phyloP scores from a whole-genome alignment of 2,888 invertebrate species.

The Chrysolina americana region DNA sequence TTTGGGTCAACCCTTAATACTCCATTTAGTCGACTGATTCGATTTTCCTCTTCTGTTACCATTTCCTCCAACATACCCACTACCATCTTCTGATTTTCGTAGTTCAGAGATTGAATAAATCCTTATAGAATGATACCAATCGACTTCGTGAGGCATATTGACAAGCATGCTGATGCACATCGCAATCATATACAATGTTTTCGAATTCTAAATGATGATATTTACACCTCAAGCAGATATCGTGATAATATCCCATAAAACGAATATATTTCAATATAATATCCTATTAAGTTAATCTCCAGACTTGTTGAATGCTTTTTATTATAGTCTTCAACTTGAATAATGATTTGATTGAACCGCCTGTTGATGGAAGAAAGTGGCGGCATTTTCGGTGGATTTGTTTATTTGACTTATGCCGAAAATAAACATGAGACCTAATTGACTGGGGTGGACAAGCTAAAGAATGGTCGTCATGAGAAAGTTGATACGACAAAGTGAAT shows the following conservation, averaged over 20 bases:
- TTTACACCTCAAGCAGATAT: slow-evolving; percentile 27
- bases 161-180: slow-evolving; percentile 12
- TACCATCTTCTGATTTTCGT: too few relatives aligned
- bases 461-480: too few relatives aligned
- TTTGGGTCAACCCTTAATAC: too few relatives aligned
- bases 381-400: slow-evolving; percentile 5
- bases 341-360: slow-evolving; percentile 7
- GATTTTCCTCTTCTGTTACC: too few relatives aligned
- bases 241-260: slow-evolving; percentile 35
- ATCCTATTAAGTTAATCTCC: slow-evolving; percentile 36
- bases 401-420: slow-evolving; percentile 13
- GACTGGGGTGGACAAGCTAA: too few relatives aligned
- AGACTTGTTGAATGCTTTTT: slow-evolving; percentile 30
- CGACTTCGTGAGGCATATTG: background rate
- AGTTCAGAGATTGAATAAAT: too few relatives aligned
- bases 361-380: slow-evolving; percentile 16
- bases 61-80: too few relatives aligned
- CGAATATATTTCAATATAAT: slow-evolving; percentile 31
- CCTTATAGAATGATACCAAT: too few relatives aligned
- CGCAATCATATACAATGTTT: background rate
- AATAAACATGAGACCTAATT: too few relatives aligned
- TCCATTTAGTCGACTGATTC: too few relatives aligned
- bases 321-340: slow-evolving; percentile 26
- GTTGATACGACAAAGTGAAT: too few relatives aligned
- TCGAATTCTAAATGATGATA: slow-evolving; percentile 13